phyloP scores from a whole-genome alignment of 2,888 invertebrate species.

The Erynnis tages region DNA sequence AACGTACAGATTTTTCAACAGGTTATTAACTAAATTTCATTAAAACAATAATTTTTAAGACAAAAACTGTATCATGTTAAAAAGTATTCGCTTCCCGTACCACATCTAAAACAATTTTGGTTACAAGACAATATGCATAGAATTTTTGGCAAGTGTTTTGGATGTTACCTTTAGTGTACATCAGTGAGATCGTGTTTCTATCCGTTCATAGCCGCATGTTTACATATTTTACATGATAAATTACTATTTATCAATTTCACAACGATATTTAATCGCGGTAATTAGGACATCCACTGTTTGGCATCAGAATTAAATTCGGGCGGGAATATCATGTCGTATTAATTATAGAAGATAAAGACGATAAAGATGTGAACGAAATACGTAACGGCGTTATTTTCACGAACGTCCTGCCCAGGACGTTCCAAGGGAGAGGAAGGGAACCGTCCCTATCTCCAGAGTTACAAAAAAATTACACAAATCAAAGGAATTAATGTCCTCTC shows the following conservation, averaged over 20 bases:
- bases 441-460: too few relatives aligned
- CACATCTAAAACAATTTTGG: not conserved
- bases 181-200: slow-evolving; percentile 4
- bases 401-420: too few relatives aligned
- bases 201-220: not conserved
- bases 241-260: slow-evolving; percentile 16
- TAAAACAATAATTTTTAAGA: too few relatives aligned
- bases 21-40: too few relatives aligned
- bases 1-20: too few relatives aligned
- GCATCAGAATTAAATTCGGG: slow-evolving; percentile 11
- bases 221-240: slow-evolving; percentile 1
- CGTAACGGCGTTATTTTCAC: not conserved
- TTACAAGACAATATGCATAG: not conserved
- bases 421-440: too few relatives aligned
- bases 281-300: slow-evolving; percentile 13
- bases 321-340: not conserved
- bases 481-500: too few relatives aligned
- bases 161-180: slow-evolving; percentile 2
- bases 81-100: not conserved
- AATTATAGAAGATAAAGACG: too few relatives aligned
- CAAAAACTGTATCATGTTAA: too few relatives aligned
- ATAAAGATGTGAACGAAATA: not conserved
- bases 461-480: too few relatives aligned
- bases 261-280: slow-evolving; percentile 7
- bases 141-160: slow-evolving; percentile 11